A percentile compares a stretch with the other conserved stretches of the same genome.
Evolutionary conservation across 2,113 vertebrate genomes (phyloP).

Genomic region (Maccullochella peelii): DNA sequence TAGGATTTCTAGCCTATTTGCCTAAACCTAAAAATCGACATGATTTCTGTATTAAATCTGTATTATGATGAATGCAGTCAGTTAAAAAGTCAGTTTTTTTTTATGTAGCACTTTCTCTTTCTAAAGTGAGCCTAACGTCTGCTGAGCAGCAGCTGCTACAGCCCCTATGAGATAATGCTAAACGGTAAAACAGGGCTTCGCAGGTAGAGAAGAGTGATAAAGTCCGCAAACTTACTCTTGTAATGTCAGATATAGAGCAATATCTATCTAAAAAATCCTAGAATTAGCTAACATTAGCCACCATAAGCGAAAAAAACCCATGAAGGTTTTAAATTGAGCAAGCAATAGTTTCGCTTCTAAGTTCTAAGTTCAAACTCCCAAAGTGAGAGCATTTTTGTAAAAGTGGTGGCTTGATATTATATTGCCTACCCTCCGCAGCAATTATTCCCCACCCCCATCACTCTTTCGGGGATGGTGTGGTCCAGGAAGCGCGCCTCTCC

Average conservation of each 20-base stretch:
- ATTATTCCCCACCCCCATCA: slow-evolving; percentile 43
- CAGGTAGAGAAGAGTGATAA: neutral
- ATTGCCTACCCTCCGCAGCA: neutral
- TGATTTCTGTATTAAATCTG: neutral
- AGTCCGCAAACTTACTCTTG: neutral
- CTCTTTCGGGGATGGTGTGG: slow-evolving; percentile 76
- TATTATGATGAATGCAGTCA: neutral
- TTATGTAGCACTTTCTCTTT: too few species aligned
- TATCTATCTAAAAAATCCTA: neutral
- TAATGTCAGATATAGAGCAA: neutral
- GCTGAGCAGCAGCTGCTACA: too few species aligned
- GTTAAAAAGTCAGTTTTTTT: neutral
- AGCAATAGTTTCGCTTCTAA: too few species aligned
- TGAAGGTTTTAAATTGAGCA: neutral
- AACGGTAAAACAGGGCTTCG: neutral
- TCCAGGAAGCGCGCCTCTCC: slow-evolving; percentile 81
- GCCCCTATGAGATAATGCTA: too few species aligned
- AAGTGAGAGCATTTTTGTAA: neutral
- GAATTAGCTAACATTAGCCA: neutral
- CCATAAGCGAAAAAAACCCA: neutral
- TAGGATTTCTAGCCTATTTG: neutral
- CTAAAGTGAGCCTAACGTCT: too few species aligned
- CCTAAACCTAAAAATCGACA: neutral
- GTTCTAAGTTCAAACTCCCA: neutral
- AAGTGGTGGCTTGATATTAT: neutral